Conservation (phyloP, 2,888 invertebrate species). For the Stenotaenia linearis region DNA sequence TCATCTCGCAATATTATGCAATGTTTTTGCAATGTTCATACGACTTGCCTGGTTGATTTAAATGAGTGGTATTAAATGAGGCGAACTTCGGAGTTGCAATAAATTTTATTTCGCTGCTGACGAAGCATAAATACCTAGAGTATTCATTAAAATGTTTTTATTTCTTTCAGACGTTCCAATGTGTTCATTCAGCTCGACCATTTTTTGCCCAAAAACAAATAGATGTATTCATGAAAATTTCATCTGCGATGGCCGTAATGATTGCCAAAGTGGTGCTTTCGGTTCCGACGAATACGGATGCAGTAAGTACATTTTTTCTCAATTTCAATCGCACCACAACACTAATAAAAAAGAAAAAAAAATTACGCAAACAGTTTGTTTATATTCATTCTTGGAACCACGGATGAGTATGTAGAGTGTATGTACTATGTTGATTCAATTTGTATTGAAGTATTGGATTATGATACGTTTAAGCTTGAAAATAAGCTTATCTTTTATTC, state of each 20-base stretch:
- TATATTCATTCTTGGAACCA: neutral
- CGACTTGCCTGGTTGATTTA: no score
- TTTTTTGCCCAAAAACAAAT: constrained; percentile 39
- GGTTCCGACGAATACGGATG: constrained; percentile 50
- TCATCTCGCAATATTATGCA: neutral
- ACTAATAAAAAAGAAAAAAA: neutral
- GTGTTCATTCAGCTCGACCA: constrained; percentile 34
- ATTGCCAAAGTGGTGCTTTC: constrained; percentile 48
- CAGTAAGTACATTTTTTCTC: constrained; percentile 39
- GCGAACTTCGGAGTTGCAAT: no score
- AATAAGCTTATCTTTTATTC: neutral
- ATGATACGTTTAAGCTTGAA: neutral
- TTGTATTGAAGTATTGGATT: neutral
- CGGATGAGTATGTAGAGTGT: neutral
- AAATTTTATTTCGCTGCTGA: neutral
- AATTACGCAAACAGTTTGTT: neutral
- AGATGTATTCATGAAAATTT: constrained; percentile 47
- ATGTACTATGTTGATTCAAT: neutral
- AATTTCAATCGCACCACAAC: neutral
- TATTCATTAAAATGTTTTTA: neutral
- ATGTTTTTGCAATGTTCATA: neutral
- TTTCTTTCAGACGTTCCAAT: constrained; percentile 8
- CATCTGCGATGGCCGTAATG: constrained; percentile 49
- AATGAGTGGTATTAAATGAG: no score
- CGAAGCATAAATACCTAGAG: neutral